Evolutionary conservation across 1,140 invertebrate genomes (phyloP).

Genomic region (Prorops nasuta): DNA sequence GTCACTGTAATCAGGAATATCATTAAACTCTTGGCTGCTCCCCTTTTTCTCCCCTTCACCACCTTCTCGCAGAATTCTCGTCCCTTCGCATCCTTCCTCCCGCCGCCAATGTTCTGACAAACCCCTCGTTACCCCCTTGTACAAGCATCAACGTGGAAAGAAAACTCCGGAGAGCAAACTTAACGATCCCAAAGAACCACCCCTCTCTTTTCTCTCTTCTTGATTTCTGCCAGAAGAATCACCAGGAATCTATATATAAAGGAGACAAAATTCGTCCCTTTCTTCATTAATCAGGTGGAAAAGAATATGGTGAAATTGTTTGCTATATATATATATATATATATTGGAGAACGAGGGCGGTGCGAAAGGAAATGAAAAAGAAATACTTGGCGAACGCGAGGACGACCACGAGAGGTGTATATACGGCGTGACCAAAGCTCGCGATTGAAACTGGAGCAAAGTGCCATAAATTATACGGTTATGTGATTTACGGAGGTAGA

Average conservation of each 20-base stretch:
- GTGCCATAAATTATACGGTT: constrained; percentile 23
- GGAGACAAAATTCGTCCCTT: no score
- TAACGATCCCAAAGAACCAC: no score
- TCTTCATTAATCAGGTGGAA: no score
- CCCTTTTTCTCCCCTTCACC: no score
- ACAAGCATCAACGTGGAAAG: constrained; percentile 4
- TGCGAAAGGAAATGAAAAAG: neutral
- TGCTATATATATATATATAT: no score
- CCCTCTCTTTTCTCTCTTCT: no score
- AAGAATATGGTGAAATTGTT: no score
- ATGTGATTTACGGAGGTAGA: constrained; percentile 17
- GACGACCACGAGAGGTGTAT: neutral
- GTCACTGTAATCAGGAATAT: constrained; percentile 54
- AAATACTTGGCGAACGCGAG: neutral
- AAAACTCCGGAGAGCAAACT: constrained; percentile 27
- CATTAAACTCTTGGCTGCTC: constrained; percentile 53
- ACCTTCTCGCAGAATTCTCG: constrained; percentile 30
- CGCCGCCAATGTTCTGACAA: neutral
- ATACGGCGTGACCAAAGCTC: constrained; percentile 4
- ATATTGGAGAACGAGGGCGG: neutral
- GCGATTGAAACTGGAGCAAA: constrained; percentile 31
- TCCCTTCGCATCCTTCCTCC: constrained; percentile 1
- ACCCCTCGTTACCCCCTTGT: neutral
- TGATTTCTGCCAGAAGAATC: no score
- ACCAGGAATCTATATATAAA: no score